Evolutionary conservation across 2,888 invertebrate genomes (phyloP).

Genomic region (Meliscaeva auricollis): DNA sequence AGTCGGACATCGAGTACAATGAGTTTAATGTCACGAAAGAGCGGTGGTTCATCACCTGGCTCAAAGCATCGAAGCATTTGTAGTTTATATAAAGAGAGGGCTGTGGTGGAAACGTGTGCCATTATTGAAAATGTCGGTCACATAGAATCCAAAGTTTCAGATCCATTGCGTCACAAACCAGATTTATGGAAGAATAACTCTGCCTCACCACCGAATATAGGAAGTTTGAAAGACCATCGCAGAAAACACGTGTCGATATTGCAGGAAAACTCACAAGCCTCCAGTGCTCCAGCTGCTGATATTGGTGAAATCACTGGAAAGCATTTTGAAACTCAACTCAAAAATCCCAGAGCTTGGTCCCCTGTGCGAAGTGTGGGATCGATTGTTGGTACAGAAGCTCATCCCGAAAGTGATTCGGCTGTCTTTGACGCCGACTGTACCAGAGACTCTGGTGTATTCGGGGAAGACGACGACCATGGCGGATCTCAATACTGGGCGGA

Average conservation of each 20-base stretch:
- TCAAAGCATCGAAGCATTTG: slow-evolving; percentile 90
- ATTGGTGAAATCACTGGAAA: slow-evolving; percentile 87
- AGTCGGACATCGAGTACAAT: slow-evolving; percentile 93
- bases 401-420: slow-evolving; percentile 93
- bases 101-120: slow-evolving; percentile 83
- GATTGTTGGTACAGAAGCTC: slow-evolving; percentile 92
- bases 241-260: slow-evolving; percentile 80
- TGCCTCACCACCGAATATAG: slow-evolving; percentile 82
- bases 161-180: slow-evolving; percentile 80
- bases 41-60: slow-evolving; percentile 85
- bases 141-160: slow-evolving; percentile 86
- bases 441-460: slow-evolving; percentile 91
- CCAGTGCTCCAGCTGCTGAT: slow-evolving; percentile 83
- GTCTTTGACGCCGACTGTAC: slow-evolving; percentile 90
- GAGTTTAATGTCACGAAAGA: slow-evolving; percentile 87
- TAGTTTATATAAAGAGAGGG: slow-evolving; percentile 84
- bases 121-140: slow-evolving; percentile 86
- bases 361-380: slow-evolving; percentile 95
- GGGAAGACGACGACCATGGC: slow-evolving; percentile 89
- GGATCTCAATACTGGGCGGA: slow-evolving; percentile 90
- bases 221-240: slow-evolving; percentile 82
- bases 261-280: slow-evolving; percentile 80
- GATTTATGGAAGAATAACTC: slow-evolving; percentile 82
- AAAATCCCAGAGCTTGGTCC: slow-evolving; percentile 93
- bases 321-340: slow-evolving; percentile 89